Base-by-base conservation (phyloP, 2,113 vertebrate genomes). In the Microtus richardsoni region DNA sequence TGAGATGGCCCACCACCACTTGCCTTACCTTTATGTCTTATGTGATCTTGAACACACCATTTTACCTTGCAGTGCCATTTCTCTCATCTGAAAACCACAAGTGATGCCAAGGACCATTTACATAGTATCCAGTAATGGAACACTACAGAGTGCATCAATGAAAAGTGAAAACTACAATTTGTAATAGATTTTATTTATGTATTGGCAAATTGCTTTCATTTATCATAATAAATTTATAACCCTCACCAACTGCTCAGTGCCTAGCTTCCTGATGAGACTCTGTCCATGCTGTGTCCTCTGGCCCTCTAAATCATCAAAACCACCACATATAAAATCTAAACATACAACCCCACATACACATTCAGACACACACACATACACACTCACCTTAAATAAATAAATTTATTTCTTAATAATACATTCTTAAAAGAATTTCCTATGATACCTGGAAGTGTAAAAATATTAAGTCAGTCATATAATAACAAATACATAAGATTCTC, bases 151-250 rank as follows among this genome's bases (percentile, higher is more conserved):
- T 33, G 73, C 30, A 95, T 70, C 33, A n/a, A 58, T 26, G 7
- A 22, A 54, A 16, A 68, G 0, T 30, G 66, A 83, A 73, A 28
- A 52, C 24, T 47, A 73, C 52, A 96, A 58, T 39, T 68, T 44
- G 82, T 62, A 94, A 49, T 2, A 66, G 10, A 33, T 91, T 85
- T 95, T 85, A 82, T 83, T 94, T 95, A 88, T 73, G 86, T 91
- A 91, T 83, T 77, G 64, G 19, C 14, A 94, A 66, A 74, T 3
- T 86, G 36, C 92, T 90, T 94, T 71, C 41, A 90, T 84, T 91
- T 54, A 14, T 5, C 1, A 41, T 47, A 30, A 92, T 78, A 52
- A 79, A 93, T 74, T 30, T 74, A 11, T 92, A 90, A n/a, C 77
- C 41, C 22, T 74, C 8, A 75, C 36, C 62, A 74, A 19, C 70